Evolutionary conservation across 2,113 vertebrate species (phyloP), one percentile per base, ranked within the genome.

Genomic region (Atrichornis clamosus): DNA sequence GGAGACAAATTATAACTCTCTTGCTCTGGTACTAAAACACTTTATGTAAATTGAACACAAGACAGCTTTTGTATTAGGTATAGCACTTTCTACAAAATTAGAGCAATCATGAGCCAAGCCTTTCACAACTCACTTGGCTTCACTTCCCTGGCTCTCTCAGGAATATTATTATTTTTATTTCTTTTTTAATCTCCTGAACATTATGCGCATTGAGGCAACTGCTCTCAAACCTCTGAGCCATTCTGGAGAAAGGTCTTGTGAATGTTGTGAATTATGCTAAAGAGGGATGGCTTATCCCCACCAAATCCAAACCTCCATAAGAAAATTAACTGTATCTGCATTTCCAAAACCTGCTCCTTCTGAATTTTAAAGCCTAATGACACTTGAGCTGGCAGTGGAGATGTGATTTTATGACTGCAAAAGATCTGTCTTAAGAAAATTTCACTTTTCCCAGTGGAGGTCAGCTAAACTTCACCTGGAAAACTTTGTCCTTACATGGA

Each of bases 101-200:
- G 73, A 88, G 82, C 85, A 93, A 88, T 91, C 89, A 77, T 12
- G 32, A 90, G 73, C 58, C 67, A 68, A 89, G 77, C 47, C 82
- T 95, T 95, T 95, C 79, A 83, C 42, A 96, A 94, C 49, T 88
- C 87, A 44, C 73, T 96, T 86, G 91, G 79, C 73, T 96, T 93
- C 63, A 37, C 75, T 75, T 94, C 63, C 73, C 52, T 46, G 37
- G 22, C 33, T 56, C 67, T 88, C 60, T 68, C 46, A 79, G 72
- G 37, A 42, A 52, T 83, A 62, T 65, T 63, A 35, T 72, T 90
- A 52, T 89, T 94, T 86, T 89, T 35, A 84, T 94, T 84, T 94
- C 11, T 1, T 72, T 87, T 94, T 92, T 72, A 80, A 92, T 80
- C 81, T 89, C 62, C 42, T 53, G 74, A 86, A 80, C 27, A 26